Conservation (phyloP, 30 jellyfish, hydroid and myxozoan genomes). For the Sanderia malayensis region DNA sequence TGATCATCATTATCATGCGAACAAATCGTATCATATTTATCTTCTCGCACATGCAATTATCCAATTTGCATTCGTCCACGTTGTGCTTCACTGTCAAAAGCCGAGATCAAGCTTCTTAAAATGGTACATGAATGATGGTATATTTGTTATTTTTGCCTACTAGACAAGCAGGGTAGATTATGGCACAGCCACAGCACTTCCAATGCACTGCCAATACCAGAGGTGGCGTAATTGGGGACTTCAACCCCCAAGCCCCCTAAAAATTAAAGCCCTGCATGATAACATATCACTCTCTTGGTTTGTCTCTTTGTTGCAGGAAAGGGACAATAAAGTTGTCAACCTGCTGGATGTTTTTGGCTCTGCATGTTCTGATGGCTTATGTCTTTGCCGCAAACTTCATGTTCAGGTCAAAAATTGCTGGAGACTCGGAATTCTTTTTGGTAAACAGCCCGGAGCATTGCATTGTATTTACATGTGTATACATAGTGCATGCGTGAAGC, state of each 20-base stretch:
- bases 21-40: neutral
- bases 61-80: neutral
- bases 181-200: no score
- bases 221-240: no score
- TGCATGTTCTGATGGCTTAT: neutral
- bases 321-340: neutral
- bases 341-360: neutral
- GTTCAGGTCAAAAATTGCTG: neutral
- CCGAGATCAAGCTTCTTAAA: neutral
- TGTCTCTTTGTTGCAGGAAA: neutral
- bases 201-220: no score
- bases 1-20: no score
- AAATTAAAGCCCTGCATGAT: no score
- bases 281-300: no score
- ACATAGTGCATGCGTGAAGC: no score
- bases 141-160: no score
- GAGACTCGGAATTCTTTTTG: constrained; percentile 3
- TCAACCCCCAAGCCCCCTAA: no score
- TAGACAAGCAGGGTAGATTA: no score
- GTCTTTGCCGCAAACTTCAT: neutral
- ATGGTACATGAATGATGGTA: neutral
- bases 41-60: neutral
- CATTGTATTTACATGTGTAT: no score
- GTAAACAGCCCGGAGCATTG: no score
- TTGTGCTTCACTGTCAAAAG: neutral